Percentiles rank a stretch among this genome's conserved stretches.
Conservation (phyloP, 1,140 invertebrate species). For the Littorina saxatilis region DNA sequence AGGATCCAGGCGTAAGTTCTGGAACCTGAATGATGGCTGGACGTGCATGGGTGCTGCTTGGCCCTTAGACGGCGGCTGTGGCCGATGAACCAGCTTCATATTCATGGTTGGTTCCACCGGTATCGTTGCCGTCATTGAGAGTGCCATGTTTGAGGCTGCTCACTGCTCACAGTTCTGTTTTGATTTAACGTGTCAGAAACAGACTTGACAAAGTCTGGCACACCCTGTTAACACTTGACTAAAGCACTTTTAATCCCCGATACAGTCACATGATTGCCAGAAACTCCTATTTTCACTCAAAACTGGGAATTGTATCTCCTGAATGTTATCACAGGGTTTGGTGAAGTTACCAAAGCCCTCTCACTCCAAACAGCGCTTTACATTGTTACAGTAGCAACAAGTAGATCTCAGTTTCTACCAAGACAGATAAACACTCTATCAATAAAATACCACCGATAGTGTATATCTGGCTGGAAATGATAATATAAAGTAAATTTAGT, state of each 20-base stretch:
- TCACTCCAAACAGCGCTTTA: conserved; percentile 15
- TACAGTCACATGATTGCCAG: background rate
- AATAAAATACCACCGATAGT: background rate
- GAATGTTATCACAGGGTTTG: background rate
- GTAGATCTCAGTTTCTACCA: conserved; percentile 43
- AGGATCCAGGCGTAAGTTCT: conserved; percentile 68
- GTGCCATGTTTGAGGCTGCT: conserved; percentile 46
- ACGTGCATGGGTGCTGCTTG: conserved; percentile 39
- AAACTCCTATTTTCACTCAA: background rate
- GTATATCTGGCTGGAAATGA: background rate
- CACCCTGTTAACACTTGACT: background rate
- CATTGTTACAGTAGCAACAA: conserved; percentile 49
- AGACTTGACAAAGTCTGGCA: background rate
- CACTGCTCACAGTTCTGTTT: background rate
- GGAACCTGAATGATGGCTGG: conserved; percentile 46
- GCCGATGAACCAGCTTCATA: conserved; percentile 52
- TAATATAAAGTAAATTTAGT: background rate
- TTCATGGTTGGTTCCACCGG: conserved; percentile 59
- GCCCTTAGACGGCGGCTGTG: conserved; percentile 37
- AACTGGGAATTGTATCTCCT: background rate
- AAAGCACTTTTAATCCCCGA: background rate
- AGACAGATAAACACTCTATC: background rate
- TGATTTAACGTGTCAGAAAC: background rate
- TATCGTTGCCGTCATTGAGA: conserved; percentile 54
- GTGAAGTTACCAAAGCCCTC: background rate